Percentiles rank a stretch among this genome's conserved stretches.
Conservation (phyloP, 2,797 vertebrate species). For the Pelochelys cantorii region DNA sequence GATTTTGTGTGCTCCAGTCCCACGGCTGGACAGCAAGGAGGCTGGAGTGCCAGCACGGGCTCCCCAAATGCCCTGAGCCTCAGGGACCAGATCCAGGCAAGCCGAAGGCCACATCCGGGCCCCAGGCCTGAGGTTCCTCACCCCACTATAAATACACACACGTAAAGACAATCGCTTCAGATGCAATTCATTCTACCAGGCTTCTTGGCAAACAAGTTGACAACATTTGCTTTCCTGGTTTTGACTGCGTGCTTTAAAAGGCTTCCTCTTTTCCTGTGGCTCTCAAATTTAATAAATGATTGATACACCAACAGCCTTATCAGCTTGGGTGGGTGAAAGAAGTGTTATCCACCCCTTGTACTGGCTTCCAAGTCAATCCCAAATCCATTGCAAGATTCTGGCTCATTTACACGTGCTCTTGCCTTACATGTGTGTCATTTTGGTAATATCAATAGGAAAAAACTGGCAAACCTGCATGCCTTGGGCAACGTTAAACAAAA, state of each 20-base stretch:
- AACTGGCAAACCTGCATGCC: too few relatives aligned
- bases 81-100: too few relatives aligned
- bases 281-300: neutral
- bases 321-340: neutral
- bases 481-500: too few relatives aligned
- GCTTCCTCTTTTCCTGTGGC: neutral
- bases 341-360: conserved; percentile 19
- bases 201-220: conserved; percentile 46
- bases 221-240: conserved; percentile 34
- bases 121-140: too few relatives aligned
- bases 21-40: too few relatives aligned
- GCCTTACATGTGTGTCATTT: too few relatives aligned
- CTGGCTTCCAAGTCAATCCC: neutral
- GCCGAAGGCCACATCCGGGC: too few relatives aligned
- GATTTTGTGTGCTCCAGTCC: too few relatives aligned
- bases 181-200: conserved; percentile 36
- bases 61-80: too few relatives aligned
- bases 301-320: neutral
- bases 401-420: neutral
- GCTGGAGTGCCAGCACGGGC: too few relatives aligned
- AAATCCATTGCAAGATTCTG: neutral
- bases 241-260: neutral
- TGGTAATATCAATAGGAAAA: too few relatives aligned
- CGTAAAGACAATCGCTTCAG: conserved; percentile 58
- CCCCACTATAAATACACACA: conserved; percentile 56